Evolutionary conservation across 1,140 invertebrate species (phyloP), one percentile per base, ranked within the genome.

Genomic region (Pygmarrhopalites habei): DNA sequence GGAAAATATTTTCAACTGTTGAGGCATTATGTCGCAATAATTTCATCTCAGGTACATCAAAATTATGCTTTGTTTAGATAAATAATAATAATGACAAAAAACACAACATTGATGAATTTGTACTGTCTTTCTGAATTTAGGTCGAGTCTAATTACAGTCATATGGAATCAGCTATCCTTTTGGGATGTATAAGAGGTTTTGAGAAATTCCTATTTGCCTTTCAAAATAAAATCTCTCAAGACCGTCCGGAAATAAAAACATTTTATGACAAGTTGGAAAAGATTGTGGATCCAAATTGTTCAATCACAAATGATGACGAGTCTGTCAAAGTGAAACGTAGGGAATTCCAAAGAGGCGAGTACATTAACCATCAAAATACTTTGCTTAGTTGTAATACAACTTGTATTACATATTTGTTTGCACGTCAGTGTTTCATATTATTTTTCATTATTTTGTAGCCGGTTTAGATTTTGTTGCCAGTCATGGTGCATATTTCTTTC

Each of bases 341-440:
- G 3, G 69, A 71, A 51, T 71, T 67, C 65, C 66, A 68, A 61
- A 29, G 69, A 43, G 65, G 68, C 67, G 30, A 55, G 21, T 2
- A 25, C 23, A 41, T 28, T 55, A n/a, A n/a, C n/a, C n/a, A n/a
- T n/a, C n/a, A n/a, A n/a, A n/a, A n/a, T n/a, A 52, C 5, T 52
- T 52, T 7, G 29, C 19, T 51, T 51, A 10, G 23, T n/a, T n/a
- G n/a, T n/a, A n/a, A n/a, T n/a, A n/a, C n/a, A n/a, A n/a, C n/a
- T n/a, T n/a, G n/a, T n/a, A n/a, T n/a, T n/a, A n/a, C n/a, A n/a
- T n/a, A n/a, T n/a, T n/a, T n/a, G n/a, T n/a, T n/a, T n/a, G n/a
- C n/a, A n/a, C 21, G 23, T 12, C 15, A 10, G 15, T 10, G 10
- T 53, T 53, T 28, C 14, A 23, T 19, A 49, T 49, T n/a, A 7